A percentile compares a stretch with the other conserved stretches of the same genome.
Conservation (phyloP, 2,888 invertebrate genomes). For the Syritta pipiens region DNA sequence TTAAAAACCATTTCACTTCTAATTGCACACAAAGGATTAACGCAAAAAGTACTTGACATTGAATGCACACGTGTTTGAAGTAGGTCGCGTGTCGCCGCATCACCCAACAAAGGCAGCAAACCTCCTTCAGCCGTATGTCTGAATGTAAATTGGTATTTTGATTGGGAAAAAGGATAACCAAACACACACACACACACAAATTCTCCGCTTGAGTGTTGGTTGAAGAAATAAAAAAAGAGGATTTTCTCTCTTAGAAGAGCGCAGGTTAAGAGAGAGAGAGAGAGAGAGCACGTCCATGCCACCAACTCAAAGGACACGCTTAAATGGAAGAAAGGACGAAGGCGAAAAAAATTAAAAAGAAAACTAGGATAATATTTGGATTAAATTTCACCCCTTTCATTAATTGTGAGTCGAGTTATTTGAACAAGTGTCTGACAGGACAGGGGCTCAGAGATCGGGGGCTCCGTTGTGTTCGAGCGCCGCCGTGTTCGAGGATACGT, state of each 20-base stretch:
- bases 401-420: conserved; percentile 59
- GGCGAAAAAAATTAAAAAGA: background rate
- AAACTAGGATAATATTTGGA: conserved; percentile 32
- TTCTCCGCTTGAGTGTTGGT: background rate
- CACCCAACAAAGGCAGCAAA: background rate
- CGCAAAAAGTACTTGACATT: conserved; percentile 53
- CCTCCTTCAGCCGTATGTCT: background rate
- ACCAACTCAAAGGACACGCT: conserved; percentile 13
- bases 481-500: too few relatives aligned
- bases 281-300: background rate
- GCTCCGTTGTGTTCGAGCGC: too few relatives aligned
- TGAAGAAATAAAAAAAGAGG: too few relatives aligned
- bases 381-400: conserved; percentile 58
- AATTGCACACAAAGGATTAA: conserved; percentile 59
- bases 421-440: conserved; percentile 49
- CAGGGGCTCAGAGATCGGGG: too few relatives aligned
- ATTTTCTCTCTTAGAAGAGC: background rate
- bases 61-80: conserved; percentile 59
- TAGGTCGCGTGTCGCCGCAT: conserved; percentile 53
- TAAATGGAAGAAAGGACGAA: background rate
- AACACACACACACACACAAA: background rate
- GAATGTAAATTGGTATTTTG: conserved; percentile 20
- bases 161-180: conserved; percentile 14
- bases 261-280: background rate
- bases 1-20: conserved; percentile 48